Conservation (phyloP, 1,140 invertebrate species). For the Neodiprion virginianus region DNA sequence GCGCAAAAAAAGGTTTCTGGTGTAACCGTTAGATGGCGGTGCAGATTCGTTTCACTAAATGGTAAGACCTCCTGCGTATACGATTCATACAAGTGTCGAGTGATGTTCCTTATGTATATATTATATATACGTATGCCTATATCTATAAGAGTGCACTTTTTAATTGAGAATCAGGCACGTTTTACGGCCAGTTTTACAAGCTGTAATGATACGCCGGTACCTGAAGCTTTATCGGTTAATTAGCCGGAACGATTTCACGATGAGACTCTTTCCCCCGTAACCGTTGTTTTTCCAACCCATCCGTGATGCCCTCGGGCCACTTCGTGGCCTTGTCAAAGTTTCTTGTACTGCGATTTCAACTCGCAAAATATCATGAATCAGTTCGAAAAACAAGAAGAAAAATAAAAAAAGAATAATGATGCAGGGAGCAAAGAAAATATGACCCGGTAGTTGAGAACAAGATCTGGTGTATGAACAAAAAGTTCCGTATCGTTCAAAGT, state of each 20-base stretch:
- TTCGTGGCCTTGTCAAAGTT: not conserved
- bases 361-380: not conserved
- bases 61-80: constrained; percentile 14
- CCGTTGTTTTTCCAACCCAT: not conserved
- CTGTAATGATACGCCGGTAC: constrained; percentile 30
- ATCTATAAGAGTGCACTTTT: not conserved
- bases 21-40: no score
- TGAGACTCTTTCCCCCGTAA: not conserved
- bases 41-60: constrained; percentile 18
- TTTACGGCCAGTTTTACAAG: constrained; percentile 33
- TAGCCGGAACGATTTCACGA: constrained; percentile 27
- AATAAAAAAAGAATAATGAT: no score
- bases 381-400: not conserved
- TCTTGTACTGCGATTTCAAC: not conserved
- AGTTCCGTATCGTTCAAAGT: no score
- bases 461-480: no score
- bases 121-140: constrained; percentile 22
- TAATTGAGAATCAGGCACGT: constrained; percentile 9
- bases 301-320: not conserved
- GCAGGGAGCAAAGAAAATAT: no score
- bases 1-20: no score
- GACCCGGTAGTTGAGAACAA: no score
- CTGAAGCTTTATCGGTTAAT: constrained; percentile 32
- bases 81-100: not conserved
- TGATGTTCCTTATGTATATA: constrained; percentile 14